Evolutionary conservation across 2,888 invertebrate species (phyloP), one percentile per base, ranked within the genome.

Genomic region (Ceramica pisi): DNA sequence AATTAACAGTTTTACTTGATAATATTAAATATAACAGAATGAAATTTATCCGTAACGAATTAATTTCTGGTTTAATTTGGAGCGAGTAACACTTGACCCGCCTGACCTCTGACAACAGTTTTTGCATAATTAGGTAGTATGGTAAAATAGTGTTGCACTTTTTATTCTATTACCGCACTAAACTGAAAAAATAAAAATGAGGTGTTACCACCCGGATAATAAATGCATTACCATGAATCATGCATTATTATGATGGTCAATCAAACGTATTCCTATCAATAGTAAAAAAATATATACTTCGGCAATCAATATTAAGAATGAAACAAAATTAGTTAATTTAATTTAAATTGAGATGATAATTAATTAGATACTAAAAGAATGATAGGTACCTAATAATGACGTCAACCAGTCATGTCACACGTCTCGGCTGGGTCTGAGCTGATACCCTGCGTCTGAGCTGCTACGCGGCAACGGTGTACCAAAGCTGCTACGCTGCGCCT

Each of bases 1-100:
- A 10, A 41, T 31, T 31, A 31, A 2, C 31, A 31, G 6, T 31
- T 31, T 31, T 31, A 31, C 31, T 31, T 31, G 6, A 31, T 31
- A 31, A 0, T 31, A 31, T 31, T 31, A 31, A 31, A 31, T 31
- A 31, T 31, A 4, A 19, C 46, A 31, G 21, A 21, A 35, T 31
- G 6, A 65, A 14, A n/a, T 1, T 1, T 12, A 46, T 78, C n/a
- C 21, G 16, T 23, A 19, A 9, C 12, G 6, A 77, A 77, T 14
- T 9, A 69, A 38, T 77, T n/a, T 76, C 44, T 68, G 26, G 12
- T 68, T 44, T 51, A 19, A 51, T 76, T 65, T 44, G 16, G 19
- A 51, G 35, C 44, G 9, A 35, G 7, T 67, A n/a, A 44, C 4
- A 26, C 2, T 19, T 51, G 16, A 50, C 26, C 26, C 74, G 46